phyloP scores from a whole-genome alignment of 2,888 invertebrate species.

The Dasypolia templi region DNA sequence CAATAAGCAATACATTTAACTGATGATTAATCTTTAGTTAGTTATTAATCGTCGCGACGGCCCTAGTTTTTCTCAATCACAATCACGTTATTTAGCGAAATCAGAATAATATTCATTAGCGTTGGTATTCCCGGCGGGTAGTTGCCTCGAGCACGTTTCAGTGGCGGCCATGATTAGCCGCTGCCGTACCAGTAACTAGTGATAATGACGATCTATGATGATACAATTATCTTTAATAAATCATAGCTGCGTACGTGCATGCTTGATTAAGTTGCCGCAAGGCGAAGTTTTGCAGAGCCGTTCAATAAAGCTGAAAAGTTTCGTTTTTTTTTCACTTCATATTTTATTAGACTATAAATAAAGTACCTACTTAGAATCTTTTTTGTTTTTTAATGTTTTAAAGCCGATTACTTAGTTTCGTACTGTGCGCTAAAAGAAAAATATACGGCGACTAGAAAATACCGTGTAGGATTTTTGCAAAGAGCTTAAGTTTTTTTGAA shows the following conservation, averaged over 20 bases:
- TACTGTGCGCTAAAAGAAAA: background rate
- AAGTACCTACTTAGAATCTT: background rate
- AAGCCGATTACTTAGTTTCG: background rate
- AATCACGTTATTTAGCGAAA: constrained; percentile 47
- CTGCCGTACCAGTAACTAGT: constrained; percentile 48
- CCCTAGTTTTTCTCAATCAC: constrained; percentile 49
- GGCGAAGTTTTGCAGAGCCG: constrained; percentile 1
- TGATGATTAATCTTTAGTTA: constrained; percentile 51
- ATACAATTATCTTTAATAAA: constrained; percentile 59
- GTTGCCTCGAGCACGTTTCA: constrained; percentile 57
- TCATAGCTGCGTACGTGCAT: constrained; percentile 27
- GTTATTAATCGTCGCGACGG: constrained; percentile 13
- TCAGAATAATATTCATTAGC: constrained; percentile 60
- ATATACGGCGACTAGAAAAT: too few species aligned
- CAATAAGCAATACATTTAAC: constrained; percentile 50
- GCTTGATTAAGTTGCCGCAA: constrained; percentile 16
- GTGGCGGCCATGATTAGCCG: constrained; percentile 56
- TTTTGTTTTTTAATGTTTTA: too few species aligned
- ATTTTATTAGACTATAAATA: background rate
- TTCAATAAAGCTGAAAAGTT: background rate
- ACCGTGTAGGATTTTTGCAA: background rate
- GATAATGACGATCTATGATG: constrained; percentile 60
- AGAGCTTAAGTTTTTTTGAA: background rate
- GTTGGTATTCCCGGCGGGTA: constrained; percentile 47
- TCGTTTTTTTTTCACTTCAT: background rate